Evolutionary conservation across 2,113 vertebrate genomes (phyloP).

Genomic region (Pelobates fuscus): DNA sequence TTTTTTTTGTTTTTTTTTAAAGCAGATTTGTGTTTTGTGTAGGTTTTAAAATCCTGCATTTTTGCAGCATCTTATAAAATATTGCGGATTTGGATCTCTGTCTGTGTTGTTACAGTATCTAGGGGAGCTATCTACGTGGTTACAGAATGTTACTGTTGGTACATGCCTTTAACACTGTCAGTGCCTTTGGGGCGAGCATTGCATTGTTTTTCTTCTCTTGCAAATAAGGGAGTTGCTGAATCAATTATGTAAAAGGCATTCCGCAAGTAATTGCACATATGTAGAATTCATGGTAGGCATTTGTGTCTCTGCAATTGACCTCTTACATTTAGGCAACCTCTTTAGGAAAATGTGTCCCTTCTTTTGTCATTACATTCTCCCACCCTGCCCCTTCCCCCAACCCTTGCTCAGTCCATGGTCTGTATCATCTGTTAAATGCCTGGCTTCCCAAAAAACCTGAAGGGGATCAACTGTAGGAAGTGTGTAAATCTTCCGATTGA

Average conservation of each 20-base stretch:
- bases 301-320: background rate
- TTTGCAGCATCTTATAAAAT: too few relatives aligned
- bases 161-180: too few relatives aligned
- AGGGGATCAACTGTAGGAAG: background rate
- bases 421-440: background rate
- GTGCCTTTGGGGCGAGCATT: too few relatives aligned
- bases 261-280: background rate
- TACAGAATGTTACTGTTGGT: too few relatives aligned
- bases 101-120: too few relatives aligned
- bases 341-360: slow-evolving; percentile 22
- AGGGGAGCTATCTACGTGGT: too few relatives aligned
- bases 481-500: background rate
- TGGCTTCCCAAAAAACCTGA: background rate
- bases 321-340: background rate
- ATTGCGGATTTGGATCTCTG: too few relatives aligned
- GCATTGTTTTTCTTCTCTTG: too few relatives aligned
- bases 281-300: background rate
- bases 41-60: too few relatives aligned
- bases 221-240: background rate
- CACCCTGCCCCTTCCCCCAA: slow-evolving; percentile 7
- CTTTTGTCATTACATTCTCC: slow-evolving; percentile 24
- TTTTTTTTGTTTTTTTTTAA: too few relatives aligned
- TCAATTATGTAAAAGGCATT: background rate
- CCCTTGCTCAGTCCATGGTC: slow-evolving; percentile 5
- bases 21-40: too few relatives aligned